phyloP scores from a whole-genome alignment of 1,140 invertebrate genomes.

The Dolichoris vasculosae region DNA sequence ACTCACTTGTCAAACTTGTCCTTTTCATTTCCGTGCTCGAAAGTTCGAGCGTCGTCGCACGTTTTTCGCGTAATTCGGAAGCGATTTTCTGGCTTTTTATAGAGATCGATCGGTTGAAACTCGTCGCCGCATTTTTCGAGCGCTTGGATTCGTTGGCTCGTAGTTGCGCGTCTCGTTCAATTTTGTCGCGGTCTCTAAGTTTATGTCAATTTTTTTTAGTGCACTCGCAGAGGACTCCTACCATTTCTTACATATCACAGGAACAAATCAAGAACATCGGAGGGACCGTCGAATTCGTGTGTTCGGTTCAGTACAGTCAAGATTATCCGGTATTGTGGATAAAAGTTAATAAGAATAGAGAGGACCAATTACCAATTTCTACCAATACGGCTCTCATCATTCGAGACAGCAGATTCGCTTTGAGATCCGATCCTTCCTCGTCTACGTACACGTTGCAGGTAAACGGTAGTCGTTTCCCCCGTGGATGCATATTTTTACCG shows the following conservation, averaged over 20 bases:
- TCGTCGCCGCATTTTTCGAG: background rate
- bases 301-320: constrained; percentile 90
- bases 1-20: too few relatives aligned
- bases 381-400: constrained; percentile 87
- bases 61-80: too few relatives aligned
- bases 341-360: constrained; percentile 75
- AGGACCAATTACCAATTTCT: constrained; percentile 84
- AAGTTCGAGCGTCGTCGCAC: too few relatives aligned
- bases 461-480: constrained; percentile 44
- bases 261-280: constrained; percentile 94
- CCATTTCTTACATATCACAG: constrained; percentile 92
- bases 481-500: background rate
- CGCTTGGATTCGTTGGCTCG: background rate
- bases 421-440: constrained; percentile 86
- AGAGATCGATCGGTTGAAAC: too few relatives aligned
- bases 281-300: constrained; percentile 89
- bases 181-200: background rate
- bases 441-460: constrained; percentile 88
- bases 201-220: constrained; percentile 71
- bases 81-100: too few relatives aligned
- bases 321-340: constrained; percentile 92
- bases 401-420: constrained; percentile 88
- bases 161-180: background rate
- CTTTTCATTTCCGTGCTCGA: too few relatives aligned
- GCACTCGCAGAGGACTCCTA: constrained; percentile 85